Percentiles rank a stretch among this genome's conserved stretches.
phyloP scores from a whole-genome alignment of 2,888 invertebrate species.

The Monopis laevigella region DNA sequence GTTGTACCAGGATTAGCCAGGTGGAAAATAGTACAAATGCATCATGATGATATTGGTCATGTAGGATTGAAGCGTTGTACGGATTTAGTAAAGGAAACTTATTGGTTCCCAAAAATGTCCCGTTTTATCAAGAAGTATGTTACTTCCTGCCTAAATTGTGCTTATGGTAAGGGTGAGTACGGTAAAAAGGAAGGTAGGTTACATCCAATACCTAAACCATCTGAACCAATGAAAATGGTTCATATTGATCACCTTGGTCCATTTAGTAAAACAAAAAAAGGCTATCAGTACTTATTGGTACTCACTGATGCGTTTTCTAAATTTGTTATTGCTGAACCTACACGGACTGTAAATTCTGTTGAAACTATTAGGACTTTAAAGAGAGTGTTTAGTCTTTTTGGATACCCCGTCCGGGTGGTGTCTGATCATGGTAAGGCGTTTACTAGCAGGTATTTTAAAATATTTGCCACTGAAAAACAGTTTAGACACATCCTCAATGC shows the following conservation, averaged over 20 bases:
- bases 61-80: constrained; percentile 20
- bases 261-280: constrained; percentile 18
- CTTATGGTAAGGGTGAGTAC: constrained; percentile 25
- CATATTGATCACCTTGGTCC: constrained; percentile 26
- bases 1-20: constrained; percentile 25
- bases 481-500: too few relatives aligned
- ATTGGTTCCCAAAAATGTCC: constrained; percentile 27
- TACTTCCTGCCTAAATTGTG: constrained; percentile 24
- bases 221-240: constrained; percentile 23
- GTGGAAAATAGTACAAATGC: constrained; percentile 27
- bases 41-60: constrained; percentile 30
- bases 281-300: constrained; percentile 20
- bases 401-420: too few relatives aligned
- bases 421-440: too few relatives aligned
- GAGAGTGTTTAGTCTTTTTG: too few relatives aligned
- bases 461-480: too few relatives aligned
- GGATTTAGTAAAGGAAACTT: constrained; percentile 24
- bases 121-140: constrained; percentile 25
- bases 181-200: constrained; percentile 18
- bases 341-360: too few relatives aligned
- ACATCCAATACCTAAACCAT: constrained; percentile 21
- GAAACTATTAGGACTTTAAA: too few relatives aligned
- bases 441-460: too few relatives aligned
- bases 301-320: constrained; percentile 9
- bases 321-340: constrained; percentile 5